A percentile compares a stretch with the other conserved stretches of the same genome.
Conservation (phyloP, 2,888 invertebrate genomes). For the Cheilosia variabilis region DNA sequence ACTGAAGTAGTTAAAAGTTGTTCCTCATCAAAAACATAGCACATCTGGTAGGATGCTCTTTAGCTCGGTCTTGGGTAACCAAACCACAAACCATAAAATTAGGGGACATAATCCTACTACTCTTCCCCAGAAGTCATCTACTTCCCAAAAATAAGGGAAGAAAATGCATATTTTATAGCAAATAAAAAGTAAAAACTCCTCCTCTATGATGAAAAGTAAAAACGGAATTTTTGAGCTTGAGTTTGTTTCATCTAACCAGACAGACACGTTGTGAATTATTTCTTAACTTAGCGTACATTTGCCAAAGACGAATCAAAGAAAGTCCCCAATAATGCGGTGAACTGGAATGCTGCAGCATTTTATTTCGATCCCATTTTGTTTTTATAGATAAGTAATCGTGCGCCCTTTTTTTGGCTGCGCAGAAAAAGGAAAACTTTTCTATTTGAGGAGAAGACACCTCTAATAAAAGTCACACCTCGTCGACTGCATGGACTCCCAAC, state of each 20-base stretch:
- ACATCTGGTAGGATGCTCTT: too few species aligned
- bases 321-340: background rate
- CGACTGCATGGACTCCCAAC: background rate
- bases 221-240: too few species aligned
- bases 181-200: too few species aligned
- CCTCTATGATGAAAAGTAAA: too few species aligned
- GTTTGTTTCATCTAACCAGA: too few species aligned
- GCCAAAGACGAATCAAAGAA: background rate
- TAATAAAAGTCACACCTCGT: conserved; percentile 25
- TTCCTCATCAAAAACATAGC: background rate
- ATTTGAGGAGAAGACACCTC: conserved; percentile 1
- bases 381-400: background rate
- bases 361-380: background rate
- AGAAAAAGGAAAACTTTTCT: conserved; percentile 23
- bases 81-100: too few species aligned
- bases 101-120: too few species aligned
- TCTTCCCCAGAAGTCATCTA: too few species aligned
- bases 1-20: background rate
- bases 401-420: background rate
- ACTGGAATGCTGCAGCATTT: conserved; percentile 13
- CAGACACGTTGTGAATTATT: background rate
- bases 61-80: too few species aligned
- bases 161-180: too few species aligned
- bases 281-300: background rate
- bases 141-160: too few species aligned